Base-by-base conservation (phyloP, 2,888 invertebrate genomes). In the Steinernema scapterisci region DNA sequence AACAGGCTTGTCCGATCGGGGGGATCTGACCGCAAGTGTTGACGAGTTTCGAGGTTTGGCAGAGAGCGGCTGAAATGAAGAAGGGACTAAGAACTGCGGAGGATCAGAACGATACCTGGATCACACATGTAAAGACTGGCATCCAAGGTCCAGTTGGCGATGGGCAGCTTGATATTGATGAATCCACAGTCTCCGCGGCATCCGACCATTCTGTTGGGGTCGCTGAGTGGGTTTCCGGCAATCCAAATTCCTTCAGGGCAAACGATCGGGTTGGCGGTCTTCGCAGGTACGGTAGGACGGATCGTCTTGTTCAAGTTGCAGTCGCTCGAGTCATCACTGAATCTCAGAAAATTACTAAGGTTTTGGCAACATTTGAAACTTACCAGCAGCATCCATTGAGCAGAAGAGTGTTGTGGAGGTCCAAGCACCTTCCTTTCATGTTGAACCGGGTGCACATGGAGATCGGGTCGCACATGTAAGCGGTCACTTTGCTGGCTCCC, bases 191-290 rank as follows among this genome's bases (percentile, higher is more conserved):
- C 52, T 16, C 51, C 51, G 21, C 44, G 52, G 11, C 74, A 74
- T 21, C n/a, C 45, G 52, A 31, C 45, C 21, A 70, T 13, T 43
- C 70, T 38, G 16, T 23, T 74, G 19, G 70, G 70, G 38, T 48
- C 52, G 9, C 23, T 9, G 16, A 70, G 46, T 1, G 48, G 21
- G 0, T 19, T 3, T 6, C 74, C 74, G 21, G 71, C 43, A 21
- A 74, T 43, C 51, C 71, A 74, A 46, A 74, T 43, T 16, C 70
- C 74, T n/a, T 74, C 70, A 11, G 74, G 74, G 19, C 74, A 74
- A 16, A 70, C 31, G 16, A 74, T 63, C 2, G 63, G 27, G 3
- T 48, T 48, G 3, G 63, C 9, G 27, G 16, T 2, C 21, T 19
- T 21, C 1, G 52, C 21, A 1, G 63, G 3, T 16, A 7, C 31